Evolutionary conservation across 2,888 invertebrate genomes (phyloP), one percentile per base, ranked within the genome.

Genomic region (Operophtera brumata): DNA sequence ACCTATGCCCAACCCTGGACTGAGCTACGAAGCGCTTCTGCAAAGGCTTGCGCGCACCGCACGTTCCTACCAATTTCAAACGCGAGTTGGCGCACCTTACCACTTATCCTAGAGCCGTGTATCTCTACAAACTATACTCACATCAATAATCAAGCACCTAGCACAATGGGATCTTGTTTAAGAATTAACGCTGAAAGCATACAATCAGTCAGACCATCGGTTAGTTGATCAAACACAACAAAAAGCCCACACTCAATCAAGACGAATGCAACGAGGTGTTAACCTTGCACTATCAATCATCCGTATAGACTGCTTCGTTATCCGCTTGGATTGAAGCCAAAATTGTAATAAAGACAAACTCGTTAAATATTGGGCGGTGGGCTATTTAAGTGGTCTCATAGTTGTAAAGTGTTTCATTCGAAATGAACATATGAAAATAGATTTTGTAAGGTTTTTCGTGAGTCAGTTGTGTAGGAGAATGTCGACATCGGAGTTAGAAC

Each of bases 161-260:
- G 66, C 71, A 86, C 82, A 84, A 85, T 84, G 63, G 82, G 58
- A 73, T 77, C 84, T 85, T 84, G 82, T 85, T 82, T 79, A 82
- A 81, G 77, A 82, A 84, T 85, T 83, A 84, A 82, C 80, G 74
- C 77, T 80, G 80, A 83, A 83, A 78, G 76, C 79, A 74, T 67
- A 84, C 84, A 86, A 87, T 87, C 87, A 85, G 75, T 72, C 75
- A 66, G 67, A 71, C 77, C 80, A 82, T 85, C 85, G 80, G 85
- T 86, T 87, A 85, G 80, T 77, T 83, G 81, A 84, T 84, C 87
- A 89, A 87, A 87, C 80, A 82, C 84, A 83, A 86, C 30, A 30
- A 86, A 86, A 86, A 84, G 79, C 82, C 81, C 77, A 85, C 85
- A 82, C 84, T 86, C 87, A 85, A 89, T 89, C 88, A 88, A 83